Evolutionary conservation across 2,113 vertebrate species (phyloP).

Genomic region (Romanogobio albipinnatus): DNA sequence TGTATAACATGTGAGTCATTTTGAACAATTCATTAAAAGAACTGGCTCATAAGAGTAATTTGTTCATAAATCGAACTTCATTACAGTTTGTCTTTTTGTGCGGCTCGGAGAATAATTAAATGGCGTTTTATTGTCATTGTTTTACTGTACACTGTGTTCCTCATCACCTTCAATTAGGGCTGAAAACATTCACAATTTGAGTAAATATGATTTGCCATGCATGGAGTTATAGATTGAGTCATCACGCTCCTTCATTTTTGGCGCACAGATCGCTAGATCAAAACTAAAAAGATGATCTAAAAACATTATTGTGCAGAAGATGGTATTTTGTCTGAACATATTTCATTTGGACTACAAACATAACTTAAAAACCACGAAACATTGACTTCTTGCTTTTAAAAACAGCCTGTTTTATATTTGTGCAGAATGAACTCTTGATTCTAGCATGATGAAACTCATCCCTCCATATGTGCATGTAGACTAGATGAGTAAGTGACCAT

Average conservation of each 20-base stretch:
- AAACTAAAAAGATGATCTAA: not conserved
- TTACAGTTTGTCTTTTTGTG: not conserved
- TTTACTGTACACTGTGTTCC: not conserved
- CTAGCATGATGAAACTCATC: not conserved
- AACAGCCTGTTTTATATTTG: not conserved
- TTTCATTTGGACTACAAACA: not conserved
- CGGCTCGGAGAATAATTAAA: not conserved
- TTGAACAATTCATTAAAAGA: not conserved
- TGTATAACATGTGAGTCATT: not conserved
- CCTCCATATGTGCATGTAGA: not conserved
- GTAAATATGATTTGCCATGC: not conserved
- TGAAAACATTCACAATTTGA: too few relatives aligned
- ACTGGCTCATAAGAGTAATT: not conserved
- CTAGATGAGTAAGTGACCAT: slow-evolving; percentile 43
- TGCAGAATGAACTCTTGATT: slow-evolving; percentile 5
- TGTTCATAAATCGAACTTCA: not conserved
- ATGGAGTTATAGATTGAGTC: not conserved
- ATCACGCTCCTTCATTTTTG: not conserved
- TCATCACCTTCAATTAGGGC: not conserved
- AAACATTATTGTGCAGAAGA: not conserved
- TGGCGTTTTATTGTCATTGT: not conserved
- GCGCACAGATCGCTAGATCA: not conserved
- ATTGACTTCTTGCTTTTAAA: not conserved
- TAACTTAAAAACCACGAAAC: not conserved
- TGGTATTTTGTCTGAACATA: not conserved